Conservation (phyloP, 2,888 invertebrate species). For the Harmothoe impar region DNA sequence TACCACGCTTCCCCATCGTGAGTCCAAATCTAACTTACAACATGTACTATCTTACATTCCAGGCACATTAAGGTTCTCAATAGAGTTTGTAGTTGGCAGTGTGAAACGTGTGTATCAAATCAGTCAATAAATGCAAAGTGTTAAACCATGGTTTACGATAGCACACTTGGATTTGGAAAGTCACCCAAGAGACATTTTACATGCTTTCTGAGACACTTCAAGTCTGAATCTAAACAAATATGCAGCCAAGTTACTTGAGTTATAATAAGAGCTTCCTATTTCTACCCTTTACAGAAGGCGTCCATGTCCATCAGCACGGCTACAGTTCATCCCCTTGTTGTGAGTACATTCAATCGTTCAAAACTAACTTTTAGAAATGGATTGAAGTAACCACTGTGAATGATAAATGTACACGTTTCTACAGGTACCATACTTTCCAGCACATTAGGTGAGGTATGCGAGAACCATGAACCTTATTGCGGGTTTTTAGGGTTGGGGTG, state of each 20-base stretch:
- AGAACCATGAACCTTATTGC: no score
- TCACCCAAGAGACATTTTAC: not conserved
- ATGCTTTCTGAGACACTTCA: no score
- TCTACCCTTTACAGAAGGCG: conserved; percentile 62
- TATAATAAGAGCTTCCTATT: no score
- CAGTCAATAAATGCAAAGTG: not conserved
- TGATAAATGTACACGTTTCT: no score
- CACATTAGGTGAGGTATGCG: no score
- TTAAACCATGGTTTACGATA: not conserved
- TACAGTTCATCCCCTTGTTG: conserved; percentile 74
- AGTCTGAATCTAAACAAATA: no score
- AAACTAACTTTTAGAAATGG: not conserved
- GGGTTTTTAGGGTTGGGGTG: no score
- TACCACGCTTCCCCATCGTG: conserved; percentile 74
- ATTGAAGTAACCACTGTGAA: no score
- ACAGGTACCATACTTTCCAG: no score
- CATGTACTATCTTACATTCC: no score
- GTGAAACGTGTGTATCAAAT: not conserved
- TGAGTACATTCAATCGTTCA: conserved; percentile 67
- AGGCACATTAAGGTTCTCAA: no score
- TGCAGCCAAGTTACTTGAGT: no score
- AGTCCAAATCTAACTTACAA: not conserved
- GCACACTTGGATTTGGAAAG: not conserved
- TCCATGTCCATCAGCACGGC: conserved; percentile 64
- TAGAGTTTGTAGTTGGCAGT: not conserved